These are phyloP conservation scores for Celastrina argiolus DNA, from an alignment of 2,888 invertebrate genomes.

Conservation along the genomic window DNA sequence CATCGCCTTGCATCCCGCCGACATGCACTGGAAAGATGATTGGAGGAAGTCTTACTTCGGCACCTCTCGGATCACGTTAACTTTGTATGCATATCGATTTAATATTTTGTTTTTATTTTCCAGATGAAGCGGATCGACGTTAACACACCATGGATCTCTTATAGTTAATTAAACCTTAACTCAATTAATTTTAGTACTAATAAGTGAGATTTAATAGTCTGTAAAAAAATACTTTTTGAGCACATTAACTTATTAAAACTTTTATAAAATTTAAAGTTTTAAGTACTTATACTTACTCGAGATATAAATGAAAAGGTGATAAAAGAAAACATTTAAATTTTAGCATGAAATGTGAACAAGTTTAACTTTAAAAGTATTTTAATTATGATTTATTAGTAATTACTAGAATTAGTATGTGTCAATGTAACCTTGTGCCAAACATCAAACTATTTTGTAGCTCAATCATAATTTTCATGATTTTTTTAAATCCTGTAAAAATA, in stretches of 20 bases:
- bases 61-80: no score
- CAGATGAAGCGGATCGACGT: conserved; percentile 46
- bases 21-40: no score
- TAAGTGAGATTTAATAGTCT: conserved; percentile 47
- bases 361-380: conserved; percentile 15
- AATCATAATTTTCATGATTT: conserved; percentile 16
- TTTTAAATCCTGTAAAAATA: conserved; percentile 11
- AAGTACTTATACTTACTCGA: conserved; percentile 22
- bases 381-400: background rate
- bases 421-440: conserved; percentile 32
- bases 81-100: background rate
- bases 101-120: conserved; percentile 35
- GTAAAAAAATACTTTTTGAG: conserved; percentile 38
- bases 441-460: conserved; percentile 23
- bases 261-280: conserved; percentile 25
- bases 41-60: no score
- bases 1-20: no score
- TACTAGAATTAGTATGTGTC: conserved; percentile 22
- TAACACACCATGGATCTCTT: conserved; percentile 68
- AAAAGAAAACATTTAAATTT: background rate
- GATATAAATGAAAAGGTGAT: conserved; percentile 5
- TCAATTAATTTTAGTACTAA: conserved; percentile 51
- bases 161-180: conserved; percentile 52
- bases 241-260: conserved; percentile 35
- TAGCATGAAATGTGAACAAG: conserved; percentile 10